Evolutionary conservation across 2,113 vertebrate genomes (phyloP).

Genomic region (Mystacornis crossleyi): DNA sequence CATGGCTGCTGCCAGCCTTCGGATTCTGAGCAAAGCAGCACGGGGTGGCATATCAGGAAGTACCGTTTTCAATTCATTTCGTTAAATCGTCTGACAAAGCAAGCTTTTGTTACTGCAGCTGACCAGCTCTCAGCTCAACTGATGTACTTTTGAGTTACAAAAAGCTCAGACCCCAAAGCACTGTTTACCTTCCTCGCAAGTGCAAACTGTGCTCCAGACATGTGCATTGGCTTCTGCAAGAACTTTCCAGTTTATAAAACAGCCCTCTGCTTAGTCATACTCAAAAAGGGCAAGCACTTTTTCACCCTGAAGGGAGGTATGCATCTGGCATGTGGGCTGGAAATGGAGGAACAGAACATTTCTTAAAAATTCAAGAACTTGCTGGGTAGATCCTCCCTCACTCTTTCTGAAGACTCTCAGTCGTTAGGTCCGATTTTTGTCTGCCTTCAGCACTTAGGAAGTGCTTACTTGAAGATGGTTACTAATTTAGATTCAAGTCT

Average conservation of each 20-base stretch:
- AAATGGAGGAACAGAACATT: background rate
- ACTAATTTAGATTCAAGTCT: background rate
- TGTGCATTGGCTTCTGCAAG: background rate
- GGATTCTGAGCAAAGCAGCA: background rate
- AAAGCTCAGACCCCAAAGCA: background rate
- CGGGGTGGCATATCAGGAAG: background rate
- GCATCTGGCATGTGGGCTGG: background rate
- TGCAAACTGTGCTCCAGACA: background rate
- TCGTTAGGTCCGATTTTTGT: background rate
- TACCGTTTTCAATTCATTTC: background rate
- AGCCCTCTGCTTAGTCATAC: conserved; percentile 21
- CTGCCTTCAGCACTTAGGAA: background rate
- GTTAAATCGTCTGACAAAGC: background rate
- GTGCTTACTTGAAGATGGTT: background rate
- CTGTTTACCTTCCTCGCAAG: background rate
- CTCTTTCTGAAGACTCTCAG: background rate
- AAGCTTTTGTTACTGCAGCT: background rate
- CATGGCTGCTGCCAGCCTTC: background rate
- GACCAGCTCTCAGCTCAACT: background rate
- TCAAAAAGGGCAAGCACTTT: background rate
- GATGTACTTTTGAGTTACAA: background rate
- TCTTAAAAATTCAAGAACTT: background rate
- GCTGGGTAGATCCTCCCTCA: background rate
- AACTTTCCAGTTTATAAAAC: conserved; percentile 12
- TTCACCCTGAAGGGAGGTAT: conserved; percentile 25